These are phyloP conservation scores for Sminthopsis crassicaudata DNA, from an alignment of 2,113 vertebrate species.

Conservation along the genomic window DNA sequence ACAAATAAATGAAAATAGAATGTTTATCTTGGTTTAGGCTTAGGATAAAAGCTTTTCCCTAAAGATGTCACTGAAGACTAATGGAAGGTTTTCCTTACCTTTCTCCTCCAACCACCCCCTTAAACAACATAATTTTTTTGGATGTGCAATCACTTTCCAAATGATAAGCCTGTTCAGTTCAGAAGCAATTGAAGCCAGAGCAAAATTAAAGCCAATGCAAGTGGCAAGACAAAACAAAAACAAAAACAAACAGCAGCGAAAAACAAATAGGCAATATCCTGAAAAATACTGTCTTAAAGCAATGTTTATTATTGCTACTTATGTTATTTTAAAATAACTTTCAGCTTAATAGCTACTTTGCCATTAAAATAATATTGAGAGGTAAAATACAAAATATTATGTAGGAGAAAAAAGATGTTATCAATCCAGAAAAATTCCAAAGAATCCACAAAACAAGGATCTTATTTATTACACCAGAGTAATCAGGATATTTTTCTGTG, in stretches of 20 bases:
- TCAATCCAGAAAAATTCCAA: not conserved
- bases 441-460: not conserved
- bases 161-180: not conserved
- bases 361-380: not conserved
- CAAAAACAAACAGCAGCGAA: too few relatives aligned
- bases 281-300: too few relatives aligned
- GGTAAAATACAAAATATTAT: not conserved
- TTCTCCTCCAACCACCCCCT: too few relatives aligned
- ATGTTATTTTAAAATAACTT: not conserved
- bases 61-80: not conserved
- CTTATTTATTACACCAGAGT: not conserved
- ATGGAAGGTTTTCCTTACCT: not conserved
- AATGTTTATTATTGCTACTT: too few relatives aligned
- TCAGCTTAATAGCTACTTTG: not conserved
- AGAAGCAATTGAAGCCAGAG: not conserved
- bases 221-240: not conserved
- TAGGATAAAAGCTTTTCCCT: not conserved
- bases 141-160: not conserved
- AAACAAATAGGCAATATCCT: not conserved
- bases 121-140: not conserved
- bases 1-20: accelerated
- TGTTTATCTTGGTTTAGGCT: too few relatives aligned
- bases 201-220: not conserved
- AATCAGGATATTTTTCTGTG: not conserved
- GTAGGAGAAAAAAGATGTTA: not conserved